Conservation (phyloP, 2,113 vertebrate species). For the Ifrita kowaldi region DNA sequence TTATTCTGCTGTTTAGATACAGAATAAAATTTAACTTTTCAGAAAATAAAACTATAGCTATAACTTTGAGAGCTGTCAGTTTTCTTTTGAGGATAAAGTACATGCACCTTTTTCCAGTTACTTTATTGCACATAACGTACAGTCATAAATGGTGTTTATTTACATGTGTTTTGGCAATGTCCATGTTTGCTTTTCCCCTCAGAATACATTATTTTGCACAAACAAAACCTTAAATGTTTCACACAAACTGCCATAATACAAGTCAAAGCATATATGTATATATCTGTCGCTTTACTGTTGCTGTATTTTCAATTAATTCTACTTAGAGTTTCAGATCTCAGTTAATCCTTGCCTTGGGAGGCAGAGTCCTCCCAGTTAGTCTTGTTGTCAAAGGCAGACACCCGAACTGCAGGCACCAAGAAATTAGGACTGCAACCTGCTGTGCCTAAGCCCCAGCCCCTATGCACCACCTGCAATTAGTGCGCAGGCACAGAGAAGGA, state of each 20-base stretch:
- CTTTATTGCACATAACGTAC: slow-evolving; percentile 67
- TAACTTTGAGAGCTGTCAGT: slow-evolving; percentile 24
- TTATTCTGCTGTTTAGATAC: slow-evolving; percentile 52
- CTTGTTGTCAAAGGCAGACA: neutral
- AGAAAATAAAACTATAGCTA: slow-evolving; percentile 45
- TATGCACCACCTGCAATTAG: slow-evolving; percentile 37
- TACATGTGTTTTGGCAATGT: slow-evolving; percentile 50
- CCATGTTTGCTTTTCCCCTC: slow-evolving; percentile 2
- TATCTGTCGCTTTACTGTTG: neutral
- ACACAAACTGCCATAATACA: slow-evolving; percentile 52
- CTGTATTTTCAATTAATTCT: neutral
- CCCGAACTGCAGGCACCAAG: neutral
- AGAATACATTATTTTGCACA: slow-evolving; percentile 56
- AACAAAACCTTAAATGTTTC: slow-evolving; percentile 51
- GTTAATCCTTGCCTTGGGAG: neutral
- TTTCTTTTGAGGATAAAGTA: slow-evolving; percentile 55
- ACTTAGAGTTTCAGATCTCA: neutral
- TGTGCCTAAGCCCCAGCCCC: neutral
- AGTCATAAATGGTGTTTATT: slow-evolving; percentile 49
- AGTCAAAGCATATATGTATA: neutral
- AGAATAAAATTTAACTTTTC: slow-evolving; percentile 59
- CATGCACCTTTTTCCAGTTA: slow-evolving; percentile 60
- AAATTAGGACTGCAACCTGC: neutral
- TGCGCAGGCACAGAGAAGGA: slow-evolving; percentile 43
- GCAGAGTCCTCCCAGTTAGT: neutral